phyloP scores from a whole-genome alignment of 53 echinoderm and acorn worm genomes.

The Luidia sarsii region DNA sequence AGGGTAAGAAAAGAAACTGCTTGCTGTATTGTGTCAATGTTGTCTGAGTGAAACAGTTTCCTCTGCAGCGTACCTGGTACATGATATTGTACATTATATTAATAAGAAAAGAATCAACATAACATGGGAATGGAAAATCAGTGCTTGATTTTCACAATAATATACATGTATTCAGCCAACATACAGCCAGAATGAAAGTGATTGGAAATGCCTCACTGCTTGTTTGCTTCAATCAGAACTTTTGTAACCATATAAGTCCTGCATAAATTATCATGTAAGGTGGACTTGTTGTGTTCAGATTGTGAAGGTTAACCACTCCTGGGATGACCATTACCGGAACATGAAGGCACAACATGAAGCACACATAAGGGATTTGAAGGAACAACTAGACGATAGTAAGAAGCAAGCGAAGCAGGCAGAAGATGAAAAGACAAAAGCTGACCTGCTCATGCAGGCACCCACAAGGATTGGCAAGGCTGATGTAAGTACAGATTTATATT shows the following conservation, averaged over 20 bases:
- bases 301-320: conserved; percentile 76
- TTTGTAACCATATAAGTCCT: neutral
- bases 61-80: too few species aligned
- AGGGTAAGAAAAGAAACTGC: too few species aligned
- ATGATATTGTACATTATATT: too few species aligned
- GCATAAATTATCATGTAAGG: neutral
- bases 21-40: too few species aligned
- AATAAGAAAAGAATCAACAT: too few species aligned
- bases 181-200: too few species aligned
- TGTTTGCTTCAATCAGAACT: too few species aligned
- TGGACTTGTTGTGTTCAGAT: conserved; percentile 33
- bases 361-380: conserved; percentile 13
- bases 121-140: too few species aligned
- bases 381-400: conserved; percentile 2
- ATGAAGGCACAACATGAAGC: conserved; percentile 59
- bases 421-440: conserved; percentile 45
- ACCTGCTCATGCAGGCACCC: conserved; percentile 34
- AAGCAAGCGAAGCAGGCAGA: neutral
- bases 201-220: too few species aligned
- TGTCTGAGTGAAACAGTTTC: too few species aligned
- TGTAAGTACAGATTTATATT: conserved; percentile 25
- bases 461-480: conserved; percentile 48
- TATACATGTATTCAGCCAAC: too few species aligned
- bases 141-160: too few species aligned
- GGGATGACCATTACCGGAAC: conserved; percentile 73